Base-by-base conservation (phyloP, 2,888 invertebrate species). In the Hylaea fasciaria region DNA sequence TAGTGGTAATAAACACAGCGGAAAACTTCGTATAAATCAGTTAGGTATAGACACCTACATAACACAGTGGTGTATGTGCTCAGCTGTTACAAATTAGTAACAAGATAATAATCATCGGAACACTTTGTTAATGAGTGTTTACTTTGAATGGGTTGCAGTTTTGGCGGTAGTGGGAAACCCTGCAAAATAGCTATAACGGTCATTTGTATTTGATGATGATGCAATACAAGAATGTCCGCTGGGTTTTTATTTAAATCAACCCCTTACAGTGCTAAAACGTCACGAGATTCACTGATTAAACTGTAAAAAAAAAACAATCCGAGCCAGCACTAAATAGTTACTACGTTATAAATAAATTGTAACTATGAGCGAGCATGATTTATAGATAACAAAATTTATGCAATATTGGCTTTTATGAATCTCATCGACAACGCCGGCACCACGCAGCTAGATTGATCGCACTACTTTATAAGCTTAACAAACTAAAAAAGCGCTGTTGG, bases 401-500 rank as follows among this genome's bases (percentile, higher is more conserved):
- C 28, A 41, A 41, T 47, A 16, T 28, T 40, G n/a, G 2, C 45
- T 45, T 50, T 41, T 39, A 16, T 28, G n/a, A 40, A 44, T 37
- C 52, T 46, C 53, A 43, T 32, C 12, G 48, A 44, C 14, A 13
- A 5, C 48, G 12, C 12, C 16, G 12, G 1, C 37, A 35, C 37
- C 16, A 16, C 9, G 13, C 35, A 14, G 11, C 11, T 0, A 0
- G 40, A 51, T 46, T 57, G 57, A 57, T 57, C 45, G 51, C 51
- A 28, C 43, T 29, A 49, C 40, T 44, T 7, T 57, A 14, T 13
- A 40, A n/a, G 51, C 46, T 50, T n/a, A 57, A 57, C 46, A 46
- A 57, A 45, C 45, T 44, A 51, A 55, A 51, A 55, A 51, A 57
- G 44, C 28, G 35, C 39, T 40, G 46, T 46, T 51, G 45, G 57